Conservation (phyloP, 2,797 vertebrate genomes). For the Leuciscus waleckii region DNA sequence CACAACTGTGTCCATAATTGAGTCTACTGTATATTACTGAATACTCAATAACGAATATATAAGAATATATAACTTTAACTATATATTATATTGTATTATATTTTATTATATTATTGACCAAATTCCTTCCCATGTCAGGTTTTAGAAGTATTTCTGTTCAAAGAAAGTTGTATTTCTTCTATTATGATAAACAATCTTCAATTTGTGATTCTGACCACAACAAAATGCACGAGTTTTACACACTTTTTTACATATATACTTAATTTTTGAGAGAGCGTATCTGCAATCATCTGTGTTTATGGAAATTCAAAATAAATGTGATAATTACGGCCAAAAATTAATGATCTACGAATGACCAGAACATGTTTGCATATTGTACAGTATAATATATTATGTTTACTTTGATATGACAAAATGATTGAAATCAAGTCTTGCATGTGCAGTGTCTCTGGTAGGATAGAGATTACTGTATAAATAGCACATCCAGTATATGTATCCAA, state of each 20-base stretch:
- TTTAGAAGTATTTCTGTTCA: not conserved
- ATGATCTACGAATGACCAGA: not conserved
- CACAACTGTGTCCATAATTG: not conserved
- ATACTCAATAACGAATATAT: not conserved
- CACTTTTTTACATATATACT: not conserved
- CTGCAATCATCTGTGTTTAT: not conserved
- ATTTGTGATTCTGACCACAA: not conserved
- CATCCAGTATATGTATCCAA: slow-evolving; percentile 45
- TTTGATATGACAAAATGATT: not conserved
- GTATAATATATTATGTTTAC: not conserved
- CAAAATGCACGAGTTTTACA: not conserved
- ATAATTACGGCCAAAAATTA: not conserved
- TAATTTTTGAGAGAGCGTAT: not conserved
- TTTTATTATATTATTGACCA: not conserved
- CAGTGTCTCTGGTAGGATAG: not conserved
- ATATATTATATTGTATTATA: not conserved
- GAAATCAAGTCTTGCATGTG: not conserved
- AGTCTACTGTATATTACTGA: not conserved
- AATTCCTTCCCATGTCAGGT: not conserved
- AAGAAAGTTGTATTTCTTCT: not conserved
- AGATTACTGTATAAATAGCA: slow-evolving; percentile 59
- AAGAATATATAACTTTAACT: not conserved
- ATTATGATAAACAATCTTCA: not conserved
- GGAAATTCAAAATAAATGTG: not conserved
- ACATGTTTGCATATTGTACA: not conserved